Evolutionary conservation across 2,888 invertebrate genomes (phyloP), one percentile per base, ranked within the genome.

Genomic region (Oscheius sp.): DNA sequence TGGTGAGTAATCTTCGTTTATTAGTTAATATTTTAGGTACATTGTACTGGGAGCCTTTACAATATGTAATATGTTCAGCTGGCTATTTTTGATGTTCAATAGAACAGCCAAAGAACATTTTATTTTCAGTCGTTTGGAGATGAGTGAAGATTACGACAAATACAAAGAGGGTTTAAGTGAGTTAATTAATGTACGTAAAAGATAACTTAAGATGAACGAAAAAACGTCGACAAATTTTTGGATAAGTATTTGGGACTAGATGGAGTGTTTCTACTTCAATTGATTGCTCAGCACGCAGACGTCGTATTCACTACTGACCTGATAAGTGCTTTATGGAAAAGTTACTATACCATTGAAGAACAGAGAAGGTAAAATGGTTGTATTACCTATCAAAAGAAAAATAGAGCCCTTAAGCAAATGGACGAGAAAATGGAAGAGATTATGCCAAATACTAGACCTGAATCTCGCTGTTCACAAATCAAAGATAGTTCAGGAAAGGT

Each of bases 241-340:
- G 56, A 69, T 28, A 67, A 74, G n/a, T 85, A 85, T 47, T 74
- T 85, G 12, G 78, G 81, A 3, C 77, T 74, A n/a, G 85, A 85
- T 59, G 85, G 85, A 12, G 70, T 83, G 14, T 85, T 85, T 56
- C 71, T 85, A 12, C 74, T 85, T 0, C 81, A 72, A 47, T 69
- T 84, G 45, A 83, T 84, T 47, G 78, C 78, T 24, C 84, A 84
- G 65, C 84, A 84, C 41, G 83, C 83, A 9, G 84, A 84, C 57
- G 80, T 84, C 41, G 79, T 83, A 28, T 84, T 84, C 68, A 80
- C 78, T 2, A 78, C 80, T 1, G 79, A 81, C 49, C 62, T 81
- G 2, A 73, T 78, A 22, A 71, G 72, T 5, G 72, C 75, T n/a
- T 68, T 85, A 8, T 85, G 80, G 78, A 71, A 73, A 28, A 71